These are phyloP conservation scores for Xiphophorus hellerii DNA, from an alignment of 2,113 vertebrate species.

Conservation along the genomic window DNA sequence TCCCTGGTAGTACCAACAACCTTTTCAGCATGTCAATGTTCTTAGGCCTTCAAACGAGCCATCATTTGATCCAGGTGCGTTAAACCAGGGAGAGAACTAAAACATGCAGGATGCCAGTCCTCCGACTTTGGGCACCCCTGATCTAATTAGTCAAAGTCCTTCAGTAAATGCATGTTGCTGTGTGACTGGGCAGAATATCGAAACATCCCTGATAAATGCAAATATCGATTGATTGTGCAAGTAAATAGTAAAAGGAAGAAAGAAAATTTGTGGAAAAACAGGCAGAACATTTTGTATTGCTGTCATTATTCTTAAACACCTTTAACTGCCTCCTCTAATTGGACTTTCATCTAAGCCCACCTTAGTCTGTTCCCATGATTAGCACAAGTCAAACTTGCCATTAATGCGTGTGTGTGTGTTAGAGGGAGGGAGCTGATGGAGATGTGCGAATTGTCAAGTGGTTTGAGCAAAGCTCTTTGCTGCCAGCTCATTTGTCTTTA, in stretches of 20 bases:
- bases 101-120: too few relatives aligned
- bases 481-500: slow-evolving; percentile 76
- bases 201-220: not conserved
- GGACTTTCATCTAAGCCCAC: slow-evolving; percentile 56
- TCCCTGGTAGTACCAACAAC: too few relatives aligned
- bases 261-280: slow-evolving; percentile 29
- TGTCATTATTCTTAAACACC: slow-evolving; percentile 49
- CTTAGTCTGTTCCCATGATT: slow-evolving; percentile 60
- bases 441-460: slow-evolving; percentile 60
- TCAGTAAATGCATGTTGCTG: not conserved
- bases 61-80: too few relatives aligned
- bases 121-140: too few relatives aligned
- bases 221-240: slow-evolving; percentile 43
- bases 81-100: too few relatives aligned
- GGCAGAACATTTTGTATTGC: slow-evolving; percentile 38
- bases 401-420: slow-evolving; percentile 18
- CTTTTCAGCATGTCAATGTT: too few relatives aligned
- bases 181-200: slow-evolving; percentile 4
- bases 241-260: slow-evolving; percentile 10
- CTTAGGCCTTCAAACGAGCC: too few relatives aligned
- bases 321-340: slow-evolving; percentile 66
- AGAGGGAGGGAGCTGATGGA: slow-evolving; percentile 29
- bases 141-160: slow-evolving; percentile 9
- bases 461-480: slow-evolving; percentile 54
- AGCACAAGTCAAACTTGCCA: slow-evolving; percentile 46